Evolutionary conservation across 2,888 invertebrate species (phyloP).

Genomic region (Athetis lepigone): DNA sequence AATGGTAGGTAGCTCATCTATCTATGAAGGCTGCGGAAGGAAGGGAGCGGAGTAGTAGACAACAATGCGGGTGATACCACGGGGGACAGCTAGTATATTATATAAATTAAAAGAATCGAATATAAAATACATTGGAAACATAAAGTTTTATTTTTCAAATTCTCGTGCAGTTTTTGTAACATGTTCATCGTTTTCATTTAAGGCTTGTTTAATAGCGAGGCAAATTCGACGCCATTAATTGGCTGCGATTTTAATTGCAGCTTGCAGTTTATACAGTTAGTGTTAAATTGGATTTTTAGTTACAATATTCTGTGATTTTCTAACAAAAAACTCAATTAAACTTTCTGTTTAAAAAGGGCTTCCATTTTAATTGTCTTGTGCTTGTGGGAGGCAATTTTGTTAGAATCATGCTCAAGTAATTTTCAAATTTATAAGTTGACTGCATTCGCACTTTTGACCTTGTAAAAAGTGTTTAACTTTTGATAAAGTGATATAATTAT

Average conservation of each 20-base stretch:
- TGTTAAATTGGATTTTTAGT: conserved; percentile 27
- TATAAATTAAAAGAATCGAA: too few species aligned
- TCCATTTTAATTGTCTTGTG: not conserved
- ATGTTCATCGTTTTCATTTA: conserved; percentile 12
- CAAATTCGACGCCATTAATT: conserved; percentile 2
- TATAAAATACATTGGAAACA: not conserved
- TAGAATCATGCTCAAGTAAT: not conserved
- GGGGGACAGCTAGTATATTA: too few species aligned
- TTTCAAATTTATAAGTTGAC: not conserved
- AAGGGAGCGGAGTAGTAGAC: too few species aligned
- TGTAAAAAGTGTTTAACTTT: not conserved
- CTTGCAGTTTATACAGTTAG: not conserved
- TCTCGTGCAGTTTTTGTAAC: too few species aligned
- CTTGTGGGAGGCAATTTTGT: conserved; percentile 13
- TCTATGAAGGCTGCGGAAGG: too few species aligned
- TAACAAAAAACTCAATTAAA: conserved; percentile 17
- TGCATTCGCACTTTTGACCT: not conserved
- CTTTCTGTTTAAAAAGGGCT: conserved; percentile 17
- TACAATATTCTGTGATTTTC: not conserved
- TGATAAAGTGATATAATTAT: too few species aligned
- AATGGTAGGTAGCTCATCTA: too few species aligned
- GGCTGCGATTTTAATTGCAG: conserved; percentile 7
- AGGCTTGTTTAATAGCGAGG: not conserved
- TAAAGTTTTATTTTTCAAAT: too few species aligned
- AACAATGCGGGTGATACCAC: too few species aligned